Base-by-base conservation (phyloP, 1,140 invertebrate genomes). In the Pogonomyrmex californicus region DNA sequence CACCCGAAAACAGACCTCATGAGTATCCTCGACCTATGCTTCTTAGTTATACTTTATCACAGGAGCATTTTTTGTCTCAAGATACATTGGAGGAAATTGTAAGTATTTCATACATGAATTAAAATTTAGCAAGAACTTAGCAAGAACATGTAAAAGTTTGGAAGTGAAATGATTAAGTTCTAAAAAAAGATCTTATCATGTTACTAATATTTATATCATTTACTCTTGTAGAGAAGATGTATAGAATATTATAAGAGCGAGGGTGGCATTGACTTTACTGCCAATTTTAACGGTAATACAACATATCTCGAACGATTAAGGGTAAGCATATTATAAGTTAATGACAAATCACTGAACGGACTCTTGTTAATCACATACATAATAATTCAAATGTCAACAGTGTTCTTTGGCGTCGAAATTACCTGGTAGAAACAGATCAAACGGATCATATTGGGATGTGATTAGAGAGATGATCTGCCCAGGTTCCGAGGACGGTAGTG, bases 11-110 rank as follows among this genome's bases (percentile, higher is more conserved):
- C 91, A 97, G 98, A 91, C 98, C 98, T 4, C 97, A 98, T 51
- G 98, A 99, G 94, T 99, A 99, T 95, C 98, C 98, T 0, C 96
- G 98, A 51, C 98, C 99, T 1, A 98, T 99, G 97, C 95, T 98
- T 10, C 97, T 99, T 95, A 97, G 97, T 88, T 99, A 98, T 90
- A 98, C 97, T 83, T 96, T 98, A 73, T 95, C 97, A 6, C 97
- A 98, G 91, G 98, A 99, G 93, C 97, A 97, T 49, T 97, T 97
- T 92, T 95, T 99, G 54, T 97, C 98, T 23, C 96, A 97, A 91
- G 97, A 98, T 93, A 96, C 98, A 56, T 97, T 98, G 91, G 97
- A 97, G 88, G 98, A 99, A 96, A 98, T 99, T 94, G 97, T 97
- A 95, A 95, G 83, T 90, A 60, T 12, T 85, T 68, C 73, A 6